These are phyloP conservation scores for Dolichopus griseipennis DNA, from an alignment of 2,888 invertebrate species.

Conservation along the genomic window DNA sequence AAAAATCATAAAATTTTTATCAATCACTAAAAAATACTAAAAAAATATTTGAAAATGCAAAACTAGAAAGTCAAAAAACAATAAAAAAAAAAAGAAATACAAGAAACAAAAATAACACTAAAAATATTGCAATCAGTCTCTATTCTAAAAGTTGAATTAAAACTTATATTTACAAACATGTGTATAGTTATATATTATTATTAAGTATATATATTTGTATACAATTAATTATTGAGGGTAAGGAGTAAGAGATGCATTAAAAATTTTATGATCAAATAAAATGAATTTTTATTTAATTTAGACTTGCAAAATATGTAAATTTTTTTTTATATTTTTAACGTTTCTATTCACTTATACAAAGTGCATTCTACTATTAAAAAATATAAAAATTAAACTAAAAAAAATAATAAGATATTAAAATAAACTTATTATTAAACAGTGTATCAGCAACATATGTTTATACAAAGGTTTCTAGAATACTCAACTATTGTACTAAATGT, in stretches of 20 bases:
- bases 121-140: not conserved
- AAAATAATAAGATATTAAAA: too few relatives aligned
- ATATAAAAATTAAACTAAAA: too few relatives aligned
- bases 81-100: not conserved
- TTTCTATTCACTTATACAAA: not conserved
- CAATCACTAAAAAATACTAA: not conserved
- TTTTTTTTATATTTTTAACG: not conserved
- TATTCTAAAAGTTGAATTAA: too few relatives aligned
- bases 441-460: too few relatives aligned
- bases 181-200: too few relatives aligned
- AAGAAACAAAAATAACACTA: not conserved
- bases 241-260: not conserved
- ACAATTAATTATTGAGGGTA: too few relatives aligned
- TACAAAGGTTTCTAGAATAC: too few relatives aligned
- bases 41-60: not conserved
- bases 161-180: too few relatives aligned
- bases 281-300: conserved; percentile 4
- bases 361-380: too few relatives aligned
- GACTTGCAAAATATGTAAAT: conserved; percentile 1
- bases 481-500: too few relatives aligned
- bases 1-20: conserved; percentile 4
- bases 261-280: conserved; percentile 2
- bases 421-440: too few relatives aligned
- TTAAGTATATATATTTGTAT: too few relatives aligned
- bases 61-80: not conserved